Evolutionary conservation across 2,113 vertebrate species (phyloP).

Genomic region (Brachyhypopomus occidentalis): DNA sequence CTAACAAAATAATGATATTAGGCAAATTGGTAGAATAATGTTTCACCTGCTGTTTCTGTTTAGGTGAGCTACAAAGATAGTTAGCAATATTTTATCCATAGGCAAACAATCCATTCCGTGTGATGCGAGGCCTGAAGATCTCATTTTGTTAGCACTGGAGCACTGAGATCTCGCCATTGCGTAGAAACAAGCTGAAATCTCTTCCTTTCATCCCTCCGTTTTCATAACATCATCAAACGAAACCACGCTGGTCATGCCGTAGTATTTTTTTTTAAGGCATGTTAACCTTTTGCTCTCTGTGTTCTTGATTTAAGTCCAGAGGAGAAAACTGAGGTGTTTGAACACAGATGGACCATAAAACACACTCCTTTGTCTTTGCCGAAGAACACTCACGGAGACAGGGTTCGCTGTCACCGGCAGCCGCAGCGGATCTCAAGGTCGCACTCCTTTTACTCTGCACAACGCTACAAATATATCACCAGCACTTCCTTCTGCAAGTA

Average conservation of each 20-base stretch:
- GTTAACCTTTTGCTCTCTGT: constrained; percentile 19
- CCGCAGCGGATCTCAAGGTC: constrained; percentile 42
- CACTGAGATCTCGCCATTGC: constrained; percentile 32
- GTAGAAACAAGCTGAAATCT: background rate
- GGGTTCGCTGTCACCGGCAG: constrained; percentile 24
- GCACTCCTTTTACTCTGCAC: constrained; percentile 5
- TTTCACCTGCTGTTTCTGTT: background rate
- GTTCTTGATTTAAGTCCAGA: constrained; percentile 41
- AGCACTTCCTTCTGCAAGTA: constrained; percentile 22
- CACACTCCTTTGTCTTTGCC: constrained; percentile 19
- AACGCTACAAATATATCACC: constrained; percentile 20
- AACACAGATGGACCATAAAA: constrained; percentile 34
- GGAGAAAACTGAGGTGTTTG: constrained; percentile 3
- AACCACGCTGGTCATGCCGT: background rate
- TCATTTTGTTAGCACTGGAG: constrained; percentile 42
- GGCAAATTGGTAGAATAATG: background rate
- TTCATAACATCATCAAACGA: background rate
- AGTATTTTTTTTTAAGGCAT: constrained; percentile 3
- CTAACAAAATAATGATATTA: background rate
- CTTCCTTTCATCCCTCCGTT: background rate
- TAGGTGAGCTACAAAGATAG: constrained; percentile 12
- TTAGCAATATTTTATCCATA: constrained; percentile 14
- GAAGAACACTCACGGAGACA: background rate
- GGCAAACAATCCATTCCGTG: constrained; percentile 27
- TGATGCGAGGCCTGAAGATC: constrained; percentile 42